Conservation (phyloP, 2,113 vertebrate genomes). For the Caracal caracal region DNA sequence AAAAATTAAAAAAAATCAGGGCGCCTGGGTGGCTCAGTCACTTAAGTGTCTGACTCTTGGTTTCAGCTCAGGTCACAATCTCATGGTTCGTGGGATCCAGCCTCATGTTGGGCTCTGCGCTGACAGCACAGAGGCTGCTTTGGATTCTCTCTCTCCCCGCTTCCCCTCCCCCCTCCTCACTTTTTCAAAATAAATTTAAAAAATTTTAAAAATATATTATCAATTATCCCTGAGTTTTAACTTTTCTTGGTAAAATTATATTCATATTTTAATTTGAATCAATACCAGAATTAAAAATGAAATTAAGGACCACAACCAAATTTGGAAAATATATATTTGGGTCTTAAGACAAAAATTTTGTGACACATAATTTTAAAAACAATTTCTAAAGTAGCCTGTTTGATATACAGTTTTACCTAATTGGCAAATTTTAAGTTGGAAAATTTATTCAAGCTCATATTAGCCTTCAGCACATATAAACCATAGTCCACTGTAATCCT, state of each 20-base stretch:
- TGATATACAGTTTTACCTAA: neutral
- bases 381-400: neutral
- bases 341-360: neutral
- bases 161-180: too few species aligned
- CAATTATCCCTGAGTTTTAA: neutral
- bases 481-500: neutral
- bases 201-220: neutral
- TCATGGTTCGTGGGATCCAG: too few species aligned
- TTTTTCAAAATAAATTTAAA: too few species aligned
- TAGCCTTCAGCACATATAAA: neutral
- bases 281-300: neutral
- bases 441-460: neutral
- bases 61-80: too few species aligned
- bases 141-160: too few species aligned
- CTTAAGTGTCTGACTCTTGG: too few species aligned
- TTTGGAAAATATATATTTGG: neutral
- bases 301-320: neutral
- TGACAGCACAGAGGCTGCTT: too few species aligned
- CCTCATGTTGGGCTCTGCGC: too few species aligned
- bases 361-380: neutral
- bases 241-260: neutral
- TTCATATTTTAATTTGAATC: neutral
- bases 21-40: too few species aligned
- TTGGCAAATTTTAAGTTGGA: neutral
- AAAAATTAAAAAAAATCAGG: too few species aligned